phyloP scores from a whole-genome alignment of 2,113 vertebrate genomes.

The Scortum barcoo region DNA sequence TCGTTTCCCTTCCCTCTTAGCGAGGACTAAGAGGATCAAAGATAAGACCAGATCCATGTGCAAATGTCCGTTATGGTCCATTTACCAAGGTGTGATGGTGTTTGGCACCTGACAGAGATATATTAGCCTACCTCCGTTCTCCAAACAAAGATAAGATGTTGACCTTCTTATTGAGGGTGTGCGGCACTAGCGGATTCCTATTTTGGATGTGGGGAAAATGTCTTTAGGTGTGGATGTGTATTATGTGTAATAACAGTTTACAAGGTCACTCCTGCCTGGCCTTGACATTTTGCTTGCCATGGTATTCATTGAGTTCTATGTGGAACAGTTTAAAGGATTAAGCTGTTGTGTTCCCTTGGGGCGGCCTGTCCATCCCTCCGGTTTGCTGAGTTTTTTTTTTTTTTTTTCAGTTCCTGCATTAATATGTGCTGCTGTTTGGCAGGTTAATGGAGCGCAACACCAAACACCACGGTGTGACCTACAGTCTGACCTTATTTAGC shows the following conservation, averaged over 20 bases:
- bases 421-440: constrained; percentile 63
- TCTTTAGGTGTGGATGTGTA: constrained; percentile 49
- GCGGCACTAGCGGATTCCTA: constrained; percentile 46
- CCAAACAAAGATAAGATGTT: constrained; percentile 76
- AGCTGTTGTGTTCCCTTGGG: constrained; percentile 67
- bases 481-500: constrained; percentile 73
- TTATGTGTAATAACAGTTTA: constrained; percentile 73
- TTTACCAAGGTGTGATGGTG: constrained; percentile 80
- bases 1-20: constrained; percentile 77
- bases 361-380: constrained; percentile 62
- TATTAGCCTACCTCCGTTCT: constrained; percentile 65
- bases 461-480: constrained; percentile 71
- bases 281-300: constrained; percentile 75
- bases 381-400: constrained; percentile 39
- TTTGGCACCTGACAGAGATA: constrained; percentile 82
- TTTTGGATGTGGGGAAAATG: constrained; percentile 57
- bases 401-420: constrained; percentile 63
- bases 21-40: constrained; percentile 90
- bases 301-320: constrained; percentile 75
- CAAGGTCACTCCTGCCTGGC: constrained; percentile 74
- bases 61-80: constrained; percentile 81
- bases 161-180: constrained; percentile 69
- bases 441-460: constrained; percentile 76
- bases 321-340: constrained; percentile 84
- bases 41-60: constrained; percentile 84